Conservation (phyloP, 2,113 vertebrate species). For the Nansenia antarctica region DNA sequence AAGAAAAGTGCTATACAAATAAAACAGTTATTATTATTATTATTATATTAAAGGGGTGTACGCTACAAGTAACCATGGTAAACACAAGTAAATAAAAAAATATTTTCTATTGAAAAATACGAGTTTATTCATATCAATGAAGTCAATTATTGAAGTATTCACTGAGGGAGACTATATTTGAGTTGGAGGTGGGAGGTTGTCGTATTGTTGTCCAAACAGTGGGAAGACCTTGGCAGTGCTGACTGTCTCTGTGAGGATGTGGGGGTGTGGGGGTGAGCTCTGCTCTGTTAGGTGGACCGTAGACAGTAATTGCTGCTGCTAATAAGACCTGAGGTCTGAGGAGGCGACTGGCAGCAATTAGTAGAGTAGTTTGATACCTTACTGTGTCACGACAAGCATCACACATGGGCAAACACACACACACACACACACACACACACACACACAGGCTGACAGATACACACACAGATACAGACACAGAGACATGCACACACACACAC, state of each 20-base stretch:
- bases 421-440: background rate
- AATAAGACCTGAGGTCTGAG: constrained; percentile 3
- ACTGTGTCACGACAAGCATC: background rate
- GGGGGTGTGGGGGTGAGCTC: background rate
- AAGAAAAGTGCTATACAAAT: background rate
- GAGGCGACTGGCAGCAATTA: background rate
- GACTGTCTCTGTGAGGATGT: background rate
- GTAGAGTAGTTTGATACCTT: constrained; percentile 1
- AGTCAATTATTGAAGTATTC: background rate
- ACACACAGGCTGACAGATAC: background rate
- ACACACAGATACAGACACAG: background rate
- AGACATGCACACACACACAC: too few species aligned
- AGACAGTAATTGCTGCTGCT: background rate
- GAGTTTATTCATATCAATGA: background rate
- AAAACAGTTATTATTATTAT: too few species aligned
- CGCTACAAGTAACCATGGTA: background rate
- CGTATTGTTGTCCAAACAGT: background rate
- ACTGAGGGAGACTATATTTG: background rate
- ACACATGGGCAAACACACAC: background rate
- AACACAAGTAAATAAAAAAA: background rate
- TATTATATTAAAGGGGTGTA: too few species aligned
- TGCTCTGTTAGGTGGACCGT: background rate
- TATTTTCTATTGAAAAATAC: background rate
- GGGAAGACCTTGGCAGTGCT: background rate
- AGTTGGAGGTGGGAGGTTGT: background rate